Evolutionary conservation across 1,140 invertebrate genomes (phyloP), one percentile per base, ranked within the genome.

Genomic region (Drosophila nannoptera): DNA sequence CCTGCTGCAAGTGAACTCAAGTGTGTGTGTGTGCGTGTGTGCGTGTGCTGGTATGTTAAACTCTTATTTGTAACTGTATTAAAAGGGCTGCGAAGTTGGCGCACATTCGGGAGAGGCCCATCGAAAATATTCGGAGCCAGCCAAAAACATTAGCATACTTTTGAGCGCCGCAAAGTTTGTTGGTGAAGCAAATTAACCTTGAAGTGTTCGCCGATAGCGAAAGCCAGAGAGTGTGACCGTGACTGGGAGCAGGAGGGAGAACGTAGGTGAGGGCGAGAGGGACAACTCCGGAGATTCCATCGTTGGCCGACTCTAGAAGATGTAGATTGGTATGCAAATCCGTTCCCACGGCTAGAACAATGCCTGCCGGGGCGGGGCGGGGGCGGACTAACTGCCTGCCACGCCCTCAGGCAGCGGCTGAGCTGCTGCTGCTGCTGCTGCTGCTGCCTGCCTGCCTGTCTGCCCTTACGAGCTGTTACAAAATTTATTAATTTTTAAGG

Each of bases 161-260:
- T 63, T 62, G 63, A 59, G 69, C 59, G 65, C 59, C 50, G 58
- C 73, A 33, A 77, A 83, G 65, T 84, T 83, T 84, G 73, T 78
- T 84, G 69, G 55, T 64, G 69, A 76, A 76, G 69, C 76, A 83
- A 83, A 84, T 83, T 83, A 83, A 84, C 80, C 80, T 84, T 83
- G 78, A 83, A 80, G 58, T 52, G 53, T 54, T 49, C 52, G 56
- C 45, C 12, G 12, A 40, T 40, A 14, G 40, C 14, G 49, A 9
- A n/a, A 43, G 56, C 42, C 33, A 78, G 48, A 68, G 60, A 43
- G n/a, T 11, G 43, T 38, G 36, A 29, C 33, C 58, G 54, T 65
- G 40, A 59, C 22, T 12, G 40, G 2, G n/a, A 5, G n/a, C 48
- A 8, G 7, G 5, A 14, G 11, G 5, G n/a, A 36, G 5, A 46